phyloP scores from a whole-genome alignment of 2,113 vertebrate genomes.

The Xenopus tropicalis region DNA sequence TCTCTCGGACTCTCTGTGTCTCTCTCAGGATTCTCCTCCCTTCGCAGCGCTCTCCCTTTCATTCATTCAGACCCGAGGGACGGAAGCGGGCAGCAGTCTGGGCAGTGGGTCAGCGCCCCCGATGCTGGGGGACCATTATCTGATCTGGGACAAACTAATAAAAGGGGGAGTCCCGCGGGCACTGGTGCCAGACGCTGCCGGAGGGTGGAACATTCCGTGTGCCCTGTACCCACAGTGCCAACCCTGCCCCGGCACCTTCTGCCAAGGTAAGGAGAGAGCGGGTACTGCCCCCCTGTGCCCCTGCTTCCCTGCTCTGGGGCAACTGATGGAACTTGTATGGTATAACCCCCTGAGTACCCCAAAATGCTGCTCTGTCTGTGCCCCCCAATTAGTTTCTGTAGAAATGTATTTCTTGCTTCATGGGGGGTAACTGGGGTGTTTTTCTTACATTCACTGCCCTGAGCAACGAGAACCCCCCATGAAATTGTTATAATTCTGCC shows the following conservation, averaged over 20 bases:
- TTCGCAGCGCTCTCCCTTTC: conserved; percentile 14
- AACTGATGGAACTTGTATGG: no score
- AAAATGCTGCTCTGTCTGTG: no score
- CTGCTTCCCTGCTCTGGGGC: no score
- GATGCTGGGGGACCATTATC: not conserved
- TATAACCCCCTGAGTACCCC: no score
- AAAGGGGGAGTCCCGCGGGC: not conserved
- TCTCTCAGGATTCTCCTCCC: conserved; percentile 1
- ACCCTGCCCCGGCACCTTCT: not conserved
- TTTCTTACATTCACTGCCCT: no score
- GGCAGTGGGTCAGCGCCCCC: not conserved
- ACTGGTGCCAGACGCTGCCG: not conserved
- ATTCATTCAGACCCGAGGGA: conserved; percentile 41
- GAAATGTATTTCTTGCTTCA: no score
- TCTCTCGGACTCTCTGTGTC: not conserved
- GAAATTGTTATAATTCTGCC: no score
- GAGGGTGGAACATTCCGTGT: not conserved
- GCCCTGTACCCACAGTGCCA: no score
- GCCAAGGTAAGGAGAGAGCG: not conserved
- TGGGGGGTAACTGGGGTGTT: no score
- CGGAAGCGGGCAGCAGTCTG: not conserved
- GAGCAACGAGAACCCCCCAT: no score
- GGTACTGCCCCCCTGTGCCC: no score
- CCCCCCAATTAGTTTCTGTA: no score
- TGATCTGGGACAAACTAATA: not conserved